phyloP scores from a whole-genome alignment of 2,797 vertebrate species.

The Lithobates sylvaticus region DNA sequence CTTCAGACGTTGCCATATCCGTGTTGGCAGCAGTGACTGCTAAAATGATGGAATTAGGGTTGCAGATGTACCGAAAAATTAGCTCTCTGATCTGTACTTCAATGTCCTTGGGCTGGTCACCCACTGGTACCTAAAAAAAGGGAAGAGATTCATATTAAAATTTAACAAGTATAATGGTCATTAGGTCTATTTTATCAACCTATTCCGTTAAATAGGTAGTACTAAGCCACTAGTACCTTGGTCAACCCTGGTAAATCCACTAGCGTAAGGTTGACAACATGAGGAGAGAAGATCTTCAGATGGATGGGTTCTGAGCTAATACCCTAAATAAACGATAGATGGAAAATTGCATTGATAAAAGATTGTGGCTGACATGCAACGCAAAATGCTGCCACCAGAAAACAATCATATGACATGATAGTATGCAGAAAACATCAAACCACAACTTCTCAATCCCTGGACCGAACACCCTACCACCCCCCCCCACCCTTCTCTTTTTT shows the following conservation, averaged over 20 bases:
- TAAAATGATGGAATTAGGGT: constrained; percentile 97
- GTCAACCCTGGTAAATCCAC: constrained; percentile 99
- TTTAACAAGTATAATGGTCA: no score
- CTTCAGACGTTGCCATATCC: constrained; percentile 98
- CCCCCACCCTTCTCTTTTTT: no score
- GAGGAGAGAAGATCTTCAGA: constrained; percentile 96
- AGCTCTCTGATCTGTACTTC: constrained; percentile 96
- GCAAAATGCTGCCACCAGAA: no score
- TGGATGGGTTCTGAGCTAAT: constrained; percentile 98
- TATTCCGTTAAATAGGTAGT: no score
- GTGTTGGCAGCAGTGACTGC: constrained; percentile 98
- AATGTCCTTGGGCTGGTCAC: constrained; percentile 97
- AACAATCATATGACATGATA: no score
- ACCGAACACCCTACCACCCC: no score
- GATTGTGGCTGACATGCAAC: no score
- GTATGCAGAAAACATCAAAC: no score
- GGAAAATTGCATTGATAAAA: not conserved
- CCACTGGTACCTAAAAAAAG: constrained; percentile 89
- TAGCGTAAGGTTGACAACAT: constrained; percentile 96
- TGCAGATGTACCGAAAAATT: constrained; percentile 96
- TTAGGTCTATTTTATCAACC: no score
- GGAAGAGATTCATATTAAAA: not conserved
- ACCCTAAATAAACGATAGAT: constrained; percentile 77
- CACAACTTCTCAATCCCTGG: no score
- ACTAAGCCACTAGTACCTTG: constrained; percentile 80